These are phyloP conservation scores for Caracal caracal DNA, from an alignment of 2,113 vertebrate genomes.

Conservation along the genomic window DNA sequence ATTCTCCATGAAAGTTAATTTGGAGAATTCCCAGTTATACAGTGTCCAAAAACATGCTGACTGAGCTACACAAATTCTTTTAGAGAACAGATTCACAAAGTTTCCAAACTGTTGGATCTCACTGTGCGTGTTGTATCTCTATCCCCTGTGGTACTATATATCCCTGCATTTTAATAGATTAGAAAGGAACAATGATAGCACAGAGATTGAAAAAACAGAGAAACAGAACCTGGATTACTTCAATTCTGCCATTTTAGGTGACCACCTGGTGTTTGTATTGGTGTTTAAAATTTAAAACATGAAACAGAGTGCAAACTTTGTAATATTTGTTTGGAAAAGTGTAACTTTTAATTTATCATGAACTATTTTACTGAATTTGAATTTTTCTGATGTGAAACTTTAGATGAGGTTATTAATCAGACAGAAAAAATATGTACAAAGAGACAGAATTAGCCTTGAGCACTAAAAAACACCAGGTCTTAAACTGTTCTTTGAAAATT, in stretches of 20 bases:
- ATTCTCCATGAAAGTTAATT: background rate
- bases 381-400: background rate
- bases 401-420: background rate
- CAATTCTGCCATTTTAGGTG: background rate
- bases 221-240: background rate
- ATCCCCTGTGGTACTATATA: background rate
- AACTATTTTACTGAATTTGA: background rate
- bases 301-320: background rate
- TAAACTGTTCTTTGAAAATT: background rate
- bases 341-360: background rate
- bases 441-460: background rate
- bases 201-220: background rate
- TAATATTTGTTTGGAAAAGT: background rate
- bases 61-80: background rate
- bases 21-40: background rate
- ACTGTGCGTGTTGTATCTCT: background rate
- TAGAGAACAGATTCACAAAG: background rate
- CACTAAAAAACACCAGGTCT: background rate
- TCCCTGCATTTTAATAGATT: background rate
- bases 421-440: slow-evolving; percentile 4
- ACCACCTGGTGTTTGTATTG: background rate
- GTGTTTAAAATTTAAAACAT: background rate
- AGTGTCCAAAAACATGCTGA: background rate
- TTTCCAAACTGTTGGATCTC: background rate
- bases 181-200: background rate